Base-by-base conservation (phyloP, 2,888 invertebrate genomes). In the Hymenopus coronatus region DNA sequence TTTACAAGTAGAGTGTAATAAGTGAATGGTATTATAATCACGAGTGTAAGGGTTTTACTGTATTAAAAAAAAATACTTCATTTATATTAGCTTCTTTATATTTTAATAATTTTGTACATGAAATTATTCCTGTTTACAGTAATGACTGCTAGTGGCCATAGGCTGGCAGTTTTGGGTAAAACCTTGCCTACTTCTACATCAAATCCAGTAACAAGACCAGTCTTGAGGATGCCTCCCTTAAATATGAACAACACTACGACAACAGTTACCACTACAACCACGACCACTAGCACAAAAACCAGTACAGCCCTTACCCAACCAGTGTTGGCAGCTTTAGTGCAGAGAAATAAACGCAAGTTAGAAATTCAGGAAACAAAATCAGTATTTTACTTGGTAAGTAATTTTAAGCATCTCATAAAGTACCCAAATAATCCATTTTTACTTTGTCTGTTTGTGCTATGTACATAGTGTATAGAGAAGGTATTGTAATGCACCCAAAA, bases 141-240 rank as follows among this genome's bases (percentile, higher is more conserved):
- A 54, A 93, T 94, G 92, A 94, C 94, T 15, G 92, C 94, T 3
- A 93, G 93, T 92, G 95, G 95, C 12, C 95, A 95, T 91, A 94
- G 95, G 88, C 92, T 96, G 85, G 95, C 95, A 14, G 94, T 95
- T 88, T 91, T 95, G n/a, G 46, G 89, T 15, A 92, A 93, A 91
- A 92, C 93, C 9, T 92, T 92, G 28, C 91, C 92, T 46, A 92
- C 92, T 28, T 92, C 92, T 14, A 92, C 92, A 7, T 92, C 93
- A 1, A 91, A 92, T 12, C 91, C 92, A 12, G 90, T 92, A 4
- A 28, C 89, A n/a, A 84, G 90, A 20, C 90, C 91, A 82, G 89
- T 90, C 15, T 88, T 91, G 89, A 28, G 93, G 90, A 93, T 93
- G 87, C 93, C 94, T n/a, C 93, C 93, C 14, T 90, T 93, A 3